These are phyloP conservation scores for Epistrophe eligans DNA, from an alignment of 2,888 invertebrate species.

Conservation along the genomic window DNA sequence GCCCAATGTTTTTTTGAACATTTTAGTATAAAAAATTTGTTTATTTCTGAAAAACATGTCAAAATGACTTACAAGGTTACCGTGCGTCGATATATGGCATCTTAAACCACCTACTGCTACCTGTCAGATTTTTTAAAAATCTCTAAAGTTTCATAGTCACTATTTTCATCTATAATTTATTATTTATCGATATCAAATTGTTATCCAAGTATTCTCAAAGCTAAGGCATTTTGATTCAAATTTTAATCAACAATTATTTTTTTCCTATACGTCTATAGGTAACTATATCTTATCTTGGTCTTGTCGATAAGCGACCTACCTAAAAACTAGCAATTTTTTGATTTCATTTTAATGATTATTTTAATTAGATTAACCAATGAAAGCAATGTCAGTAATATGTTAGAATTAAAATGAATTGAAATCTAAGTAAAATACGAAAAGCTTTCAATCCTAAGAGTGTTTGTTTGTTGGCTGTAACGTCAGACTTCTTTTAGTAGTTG, in stretches of 20 bases:
- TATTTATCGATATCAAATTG: too few species aligned
- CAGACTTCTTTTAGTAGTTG: conserved; percentile 7
- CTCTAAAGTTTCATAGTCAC: too few species aligned
- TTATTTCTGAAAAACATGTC: too few species aligned
- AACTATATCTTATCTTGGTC: background rate
- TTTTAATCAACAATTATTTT: background rate
- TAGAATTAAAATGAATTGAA: background rate
- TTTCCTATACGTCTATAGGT: too few species aligned
- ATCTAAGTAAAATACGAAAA: conserved; percentile 6
- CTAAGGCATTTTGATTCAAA: too few species aligned
- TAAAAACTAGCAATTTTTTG: background rate
- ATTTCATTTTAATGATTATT: background rate
- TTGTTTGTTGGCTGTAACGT: background rate
- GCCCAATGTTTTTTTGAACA: too few species aligned
- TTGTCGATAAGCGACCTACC: background rate
- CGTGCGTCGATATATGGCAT: too few species aligned
- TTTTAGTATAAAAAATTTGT: too few species aligned
- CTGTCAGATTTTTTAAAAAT: too few species aligned
- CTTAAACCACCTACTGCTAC: too few species aligned
- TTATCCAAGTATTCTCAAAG: background rate
- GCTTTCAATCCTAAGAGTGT: conserved; percentile 7
- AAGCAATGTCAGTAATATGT: conserved; percentile 13
- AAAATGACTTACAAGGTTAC: too few species aligned
- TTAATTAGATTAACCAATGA: conserved; percentile 3
- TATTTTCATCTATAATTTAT: too few species aligned